These are phyloP conservation scores for Agrotis puta DNA, from an alignment of 2,888 invertebrate species.

Conservation along the genomic window DNA sequence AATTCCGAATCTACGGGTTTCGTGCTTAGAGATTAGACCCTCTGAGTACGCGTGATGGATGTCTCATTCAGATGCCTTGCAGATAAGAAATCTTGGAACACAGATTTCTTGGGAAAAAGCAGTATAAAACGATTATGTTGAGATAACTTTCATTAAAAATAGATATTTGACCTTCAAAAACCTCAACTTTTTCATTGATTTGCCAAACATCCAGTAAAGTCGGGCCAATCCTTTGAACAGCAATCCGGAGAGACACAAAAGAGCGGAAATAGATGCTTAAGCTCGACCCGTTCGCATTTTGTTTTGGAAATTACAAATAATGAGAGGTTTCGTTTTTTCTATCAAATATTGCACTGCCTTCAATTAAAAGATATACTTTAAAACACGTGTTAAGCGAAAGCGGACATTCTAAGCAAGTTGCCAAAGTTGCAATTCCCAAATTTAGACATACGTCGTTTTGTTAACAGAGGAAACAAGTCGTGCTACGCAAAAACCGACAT, in stretches of 20 bases:
- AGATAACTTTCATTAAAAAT: no score
- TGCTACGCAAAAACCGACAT: no score
- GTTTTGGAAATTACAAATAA: constrained; percentile 83
- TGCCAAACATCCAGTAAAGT: constrained; percentile 7
- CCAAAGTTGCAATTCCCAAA: background rate
- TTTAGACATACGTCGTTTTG: constrained; percentile 15
- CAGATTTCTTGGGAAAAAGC: no score
- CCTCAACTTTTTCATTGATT: background rate
- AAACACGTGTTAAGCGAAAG: constrained; percentile 11
- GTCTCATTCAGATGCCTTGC: no score
- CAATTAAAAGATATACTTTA: constrained; percentile 15
- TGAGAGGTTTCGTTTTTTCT: constrained; percentile 83
- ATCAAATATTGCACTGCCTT: constrained; percentile 32
- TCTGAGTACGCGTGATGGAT: no score
- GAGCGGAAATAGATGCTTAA: constrained; percentile 83
- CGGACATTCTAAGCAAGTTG: background rate
- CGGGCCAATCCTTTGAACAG: constrained; percentile 45
- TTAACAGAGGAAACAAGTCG: background rate
- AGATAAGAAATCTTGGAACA: no score
- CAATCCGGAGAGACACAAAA: constrained; percentile 71
- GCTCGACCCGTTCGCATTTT: constrained; percentile 81
- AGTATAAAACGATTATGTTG: no score
- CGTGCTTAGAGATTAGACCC: no score
- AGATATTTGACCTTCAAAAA: no score
- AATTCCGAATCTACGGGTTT: no score